These are phyloP conservation scores for Odontocolon sp. DNA, from an alignment of 2,888 invertebrate genomes.

Conservation along the genomic window DNA sequence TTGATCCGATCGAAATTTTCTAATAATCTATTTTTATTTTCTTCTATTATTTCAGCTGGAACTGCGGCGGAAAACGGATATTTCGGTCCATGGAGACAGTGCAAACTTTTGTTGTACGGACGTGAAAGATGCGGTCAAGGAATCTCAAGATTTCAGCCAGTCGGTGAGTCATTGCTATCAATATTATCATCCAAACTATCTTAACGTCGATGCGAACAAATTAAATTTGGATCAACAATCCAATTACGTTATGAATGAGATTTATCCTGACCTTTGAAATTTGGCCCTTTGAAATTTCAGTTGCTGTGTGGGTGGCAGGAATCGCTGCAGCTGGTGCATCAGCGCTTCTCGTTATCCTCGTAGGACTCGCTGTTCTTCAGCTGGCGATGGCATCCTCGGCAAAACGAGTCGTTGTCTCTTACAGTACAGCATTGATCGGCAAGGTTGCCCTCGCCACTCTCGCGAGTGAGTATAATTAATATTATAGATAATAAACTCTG, in stretches of 20 bases:
- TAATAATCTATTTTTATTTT: constrained; percentile 1
- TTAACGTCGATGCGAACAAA: neutral
- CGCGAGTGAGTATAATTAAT: constrained; percentile 89
- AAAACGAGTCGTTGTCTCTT: constrained; percentile 90
- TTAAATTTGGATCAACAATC: neutral
- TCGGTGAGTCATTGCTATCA: constrained; percentile 86
- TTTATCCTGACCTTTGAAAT: constrained; percentile 19
- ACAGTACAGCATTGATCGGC: constrained; percentile 88
- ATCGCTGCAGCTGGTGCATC: constrained; percentile 90
- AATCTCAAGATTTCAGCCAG: constrained; percentile 89
- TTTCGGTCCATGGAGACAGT: constrained; percentile 94
- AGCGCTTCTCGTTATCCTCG: constrained; percentile 88
- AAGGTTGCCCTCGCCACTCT: constrained; percentile 90
- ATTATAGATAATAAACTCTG: too few relatives aligned
- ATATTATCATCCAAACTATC: neutral
- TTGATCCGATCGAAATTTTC: neutral
- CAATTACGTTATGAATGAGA: neutral
- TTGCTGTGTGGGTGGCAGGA: constrained; percentile 91
- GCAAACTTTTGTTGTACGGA: constrained; percentile 91
- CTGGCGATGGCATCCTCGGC: constrained; percentile 93
- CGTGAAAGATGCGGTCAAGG: constrained; percentile 91
- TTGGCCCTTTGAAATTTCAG: constrained; percentile 81
- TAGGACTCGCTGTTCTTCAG: constrained; percentile 90
- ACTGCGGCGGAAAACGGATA: constrained; percentile 89
- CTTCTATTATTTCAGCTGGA: constrained; percentile 83